Evolutionary conservation across 2,888 invertebrate species (phyloP).

Genomic region (Ametastegia equiseti): DNA sequence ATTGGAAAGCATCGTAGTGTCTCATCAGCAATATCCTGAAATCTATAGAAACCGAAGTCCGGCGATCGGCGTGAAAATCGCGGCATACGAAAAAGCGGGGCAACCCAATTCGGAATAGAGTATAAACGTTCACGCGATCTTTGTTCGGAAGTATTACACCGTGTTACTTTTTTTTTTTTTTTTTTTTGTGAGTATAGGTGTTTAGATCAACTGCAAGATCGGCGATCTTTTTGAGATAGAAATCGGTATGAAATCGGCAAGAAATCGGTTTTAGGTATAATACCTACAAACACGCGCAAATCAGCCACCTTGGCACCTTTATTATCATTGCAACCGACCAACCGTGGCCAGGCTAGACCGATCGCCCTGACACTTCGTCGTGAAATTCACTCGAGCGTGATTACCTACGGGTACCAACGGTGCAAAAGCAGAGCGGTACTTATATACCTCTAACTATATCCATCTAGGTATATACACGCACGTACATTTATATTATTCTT

Average conservation of each 20-base stretch:
- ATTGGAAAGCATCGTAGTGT: constrained; percentile 24
- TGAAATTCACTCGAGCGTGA: constrained; percentile 46
- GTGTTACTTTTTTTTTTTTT: neutral
- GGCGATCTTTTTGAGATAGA: constrained; percentile 14
- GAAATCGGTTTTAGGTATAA: constrained; percentile 71
- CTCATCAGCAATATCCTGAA: neutral
- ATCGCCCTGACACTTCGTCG: constrained; percentile 37
- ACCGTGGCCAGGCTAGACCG: constrained; percentile 65
- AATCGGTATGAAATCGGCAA: constrained; percentile 51
- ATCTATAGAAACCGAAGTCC: neutral
- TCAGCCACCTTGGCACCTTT: constrained; percentile 74
- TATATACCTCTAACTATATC: neutral
- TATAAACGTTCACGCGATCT: constrained; percentile 16
- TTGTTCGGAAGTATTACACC: constrained; percentile 41
- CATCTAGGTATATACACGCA: neutral
- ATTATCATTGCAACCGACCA: constrained; percentile 74
- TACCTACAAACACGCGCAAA: constrained; percentile 63
- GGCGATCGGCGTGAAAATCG: constrained; percentile 15
- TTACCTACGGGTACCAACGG: constrained; percentile 39
- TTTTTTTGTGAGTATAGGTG: neutral
- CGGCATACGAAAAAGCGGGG: constrained; percentile 5
- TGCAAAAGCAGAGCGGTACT: constrained; percentile 37
- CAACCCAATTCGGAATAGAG: constrained; percentile 13
- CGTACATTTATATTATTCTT: neutral
- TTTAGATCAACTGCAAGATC: neutral